Base-by-base conservation (phyloP, 2,888 invertebrate genomes). In the Mesochorus sp. region DNA sequence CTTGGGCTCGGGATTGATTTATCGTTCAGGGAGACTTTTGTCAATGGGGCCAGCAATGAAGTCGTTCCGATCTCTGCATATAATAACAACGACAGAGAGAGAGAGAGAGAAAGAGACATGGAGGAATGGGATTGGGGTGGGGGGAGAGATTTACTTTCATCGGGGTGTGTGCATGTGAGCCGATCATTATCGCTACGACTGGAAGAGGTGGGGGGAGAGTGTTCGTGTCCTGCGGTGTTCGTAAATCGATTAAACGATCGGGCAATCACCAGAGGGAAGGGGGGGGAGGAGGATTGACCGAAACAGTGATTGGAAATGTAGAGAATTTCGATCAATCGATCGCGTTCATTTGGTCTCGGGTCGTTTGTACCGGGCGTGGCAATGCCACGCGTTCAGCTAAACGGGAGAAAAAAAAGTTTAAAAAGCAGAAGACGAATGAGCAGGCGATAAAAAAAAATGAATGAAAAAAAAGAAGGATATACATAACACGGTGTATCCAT, bases 41-140 rank as follows among this genome's bases (percentile, higher is more conserved):
- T 83, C 83, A 81, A 82, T 82, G 81, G 79, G 64, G 62, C n/a
- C 79, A 57, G 59, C 80, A 80, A 85, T 85, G 84, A 85, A 85
- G 84, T 80, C 64, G 81, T 84, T 75, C 68, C 73, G 72, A 80
- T 79, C 39, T 68, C 39, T 37, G 59, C 59, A 59, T 51, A 44
- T 17, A 14, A 39, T 37, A n/a, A 39, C 10, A 24, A 6, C 19
- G 19, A 10, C n/a, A 47, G 24, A 31, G 19, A 26, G 47, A 24
- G 14, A 34, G 26, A 19, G 17, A 21, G 19, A 14, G 61, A 55
- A 34, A 47, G 42, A 44, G 53, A 49, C n/a, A n/a, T n/a, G n/a
- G n/a, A n/a, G n/a, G n/a, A n/a, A n/a, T n/a, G n/a, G n/a, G n/a
- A n/a, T n/a, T n/a, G n/a, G n/a, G n/a, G n/a, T n/a, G n/a, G n/a